phyloP scores from a whole-genome alignment of 64 coral and sea anemone genomes.

The Cladopsammia gracilis region DNA sequence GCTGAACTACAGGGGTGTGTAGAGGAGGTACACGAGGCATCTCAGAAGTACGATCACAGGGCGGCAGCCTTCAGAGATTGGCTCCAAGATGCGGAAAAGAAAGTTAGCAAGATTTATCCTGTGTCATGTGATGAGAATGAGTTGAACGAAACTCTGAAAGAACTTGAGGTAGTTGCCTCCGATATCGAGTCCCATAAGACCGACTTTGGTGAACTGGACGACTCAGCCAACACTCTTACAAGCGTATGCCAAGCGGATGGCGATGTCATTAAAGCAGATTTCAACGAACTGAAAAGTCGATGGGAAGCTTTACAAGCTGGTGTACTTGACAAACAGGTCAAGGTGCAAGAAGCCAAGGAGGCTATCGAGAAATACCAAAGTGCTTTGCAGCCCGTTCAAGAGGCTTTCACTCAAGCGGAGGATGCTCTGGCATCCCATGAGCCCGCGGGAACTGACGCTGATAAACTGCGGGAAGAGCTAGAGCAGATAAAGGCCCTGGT shows the following conservation, averaged over 20 bases:
- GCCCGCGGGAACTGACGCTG: conserved; percentile 79
- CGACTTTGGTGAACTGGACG: conserved; percentile 58
- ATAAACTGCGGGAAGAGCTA: conserved; percentile 73
- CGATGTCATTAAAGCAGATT: conserved; percentile 78
- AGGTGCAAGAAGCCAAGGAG: conserved; percentile 78
- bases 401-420: conserved; percentile 93
- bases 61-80: conserved; percentile 76
- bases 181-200: conserved; percentile 79
- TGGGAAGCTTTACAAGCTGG: conserved; percentile 72
- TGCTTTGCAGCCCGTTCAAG: conserved; percentile 90
- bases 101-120: conserved; percentile 69
- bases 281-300: conserved; percentile 80
- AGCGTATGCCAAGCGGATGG: conserved; percentile 75
- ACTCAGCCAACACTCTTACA: conserved; percentile 64
- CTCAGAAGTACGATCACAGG: conserved; percentile 78
- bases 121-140: conserved; percentile 69
- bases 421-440: conserved; percentile 70
- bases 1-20: conserved; percentile 57
- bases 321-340: conserved; percentile 61
- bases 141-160: conserved; percentile 68
- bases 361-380: conserved; percentile 89
- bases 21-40: conserved; percentile 72
- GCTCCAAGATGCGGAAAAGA: conserved; percentile 89
- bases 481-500: conserved; percentile 82
- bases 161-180: conserved; percentile 52